These are phyloP conservation scores for Watsonalla cultraria DNA, from an alignment of 2,888 invertebrate genomes.

Conservation along the genomic window DNA sequence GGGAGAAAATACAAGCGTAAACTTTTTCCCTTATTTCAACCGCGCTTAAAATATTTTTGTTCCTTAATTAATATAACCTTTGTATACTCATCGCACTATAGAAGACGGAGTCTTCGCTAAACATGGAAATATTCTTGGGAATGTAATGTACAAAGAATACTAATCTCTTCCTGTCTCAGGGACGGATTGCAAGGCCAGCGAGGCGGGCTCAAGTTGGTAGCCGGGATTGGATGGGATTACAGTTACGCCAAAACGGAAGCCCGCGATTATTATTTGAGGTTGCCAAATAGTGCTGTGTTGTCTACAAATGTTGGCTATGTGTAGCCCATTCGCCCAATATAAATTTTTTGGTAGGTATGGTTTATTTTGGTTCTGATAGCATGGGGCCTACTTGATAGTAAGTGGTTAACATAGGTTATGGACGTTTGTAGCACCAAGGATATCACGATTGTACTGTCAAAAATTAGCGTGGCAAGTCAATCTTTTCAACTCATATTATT, in stretches of 20 bases:
- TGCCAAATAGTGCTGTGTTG: neutral
- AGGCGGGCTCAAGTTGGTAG: neutral
- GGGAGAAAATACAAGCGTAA: no score
- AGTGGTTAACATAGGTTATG: no score
- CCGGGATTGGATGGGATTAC: neutral
- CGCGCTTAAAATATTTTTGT: no score
- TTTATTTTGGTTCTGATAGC: no score
- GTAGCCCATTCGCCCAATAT: neutral
- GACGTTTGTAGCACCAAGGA: neutral
- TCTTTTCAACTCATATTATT: no score
- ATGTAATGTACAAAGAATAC: conserved; percentile 22
- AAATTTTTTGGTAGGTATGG: no score
- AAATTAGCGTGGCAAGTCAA: no score
- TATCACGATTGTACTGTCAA: no score
- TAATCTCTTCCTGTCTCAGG: conserved; percentile 15
- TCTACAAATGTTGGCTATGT: conserved; percentile 1
- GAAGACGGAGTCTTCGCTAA: conserved; percentile 13
- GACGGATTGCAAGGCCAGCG: neutral
- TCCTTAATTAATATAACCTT: no score
- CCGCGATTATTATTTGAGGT: conserved; percentile 2
- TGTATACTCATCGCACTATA: conserved; percentile 9
- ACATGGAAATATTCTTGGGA: conserved; percentile 15
- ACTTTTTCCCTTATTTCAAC: no score
- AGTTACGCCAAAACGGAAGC: neutral
- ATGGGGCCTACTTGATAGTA: no score